Evolutionary conservation across 2,888 invertebrate genomes (phyloP), one percentile per base, ranked within the genome.

Genomic region (Phytoseiulus persimilis): DNA sequence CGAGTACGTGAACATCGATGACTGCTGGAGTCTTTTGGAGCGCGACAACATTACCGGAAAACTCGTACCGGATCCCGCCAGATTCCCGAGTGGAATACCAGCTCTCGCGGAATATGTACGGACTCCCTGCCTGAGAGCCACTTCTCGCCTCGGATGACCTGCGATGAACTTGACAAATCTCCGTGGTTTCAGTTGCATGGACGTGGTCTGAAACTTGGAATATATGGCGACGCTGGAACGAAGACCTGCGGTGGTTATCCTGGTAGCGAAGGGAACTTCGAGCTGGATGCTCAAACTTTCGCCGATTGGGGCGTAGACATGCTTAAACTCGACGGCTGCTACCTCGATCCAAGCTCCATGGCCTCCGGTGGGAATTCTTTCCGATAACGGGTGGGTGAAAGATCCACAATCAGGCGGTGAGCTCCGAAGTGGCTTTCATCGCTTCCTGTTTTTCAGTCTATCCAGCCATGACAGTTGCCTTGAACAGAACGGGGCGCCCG

Each of bases 211-310:
- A 97, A 98, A 93, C 97, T 99, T 92, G 98, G 98, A 32, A 98
- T 98, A 91, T 99, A 99, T 92, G 97, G 98, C 92, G 98, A 99
- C 93, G 98, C 96, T 93, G 99, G 99, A 14, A 97, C 97, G 92
- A 97, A 96, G 93, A 99, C 98, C 0, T 99, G 98, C 92, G 98
- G 96, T 0, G 98, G 98, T 1, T 98, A 97, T 92, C 98, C 98
- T 0, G 98, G 98, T 18, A 96, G 97, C 90, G 94, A 97, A 91
- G 96, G 96, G 11, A 95, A 95, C 93, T 94, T 97, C 92, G 95
- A 96, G 92, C 94, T 94, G 0, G 98, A 98, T 93, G 98, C 98
- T 0, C 94, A 95, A 33, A 96, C 96, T 0, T 98, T 98, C 93
- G 97, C 97, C 0, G 95, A 96, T 0, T 99, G 98, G 98, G 92